These are phyloP conservation scores for Orthosia gothica DNA, from an alignment of 2,888 invertebrate species.

Conservation along the genomic window DNA sequence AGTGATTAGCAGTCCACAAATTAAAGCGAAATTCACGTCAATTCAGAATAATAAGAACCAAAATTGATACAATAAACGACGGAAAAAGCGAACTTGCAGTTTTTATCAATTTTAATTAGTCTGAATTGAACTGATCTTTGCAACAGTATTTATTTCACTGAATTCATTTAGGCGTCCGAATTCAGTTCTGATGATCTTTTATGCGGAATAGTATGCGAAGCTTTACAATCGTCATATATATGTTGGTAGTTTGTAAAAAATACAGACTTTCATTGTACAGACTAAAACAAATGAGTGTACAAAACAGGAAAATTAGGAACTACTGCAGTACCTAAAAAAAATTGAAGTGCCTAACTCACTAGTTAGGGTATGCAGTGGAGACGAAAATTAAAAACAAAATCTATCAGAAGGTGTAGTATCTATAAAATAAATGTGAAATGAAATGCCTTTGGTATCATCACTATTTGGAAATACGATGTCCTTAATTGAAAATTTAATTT, in stretches of 20 bases:
- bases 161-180: slow-evolving; percentile 19
- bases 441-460: too few species aligned
- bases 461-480: too few species aligned
- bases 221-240: slow-evolving; percentile 3
- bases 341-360: too few species aligned
- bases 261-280: too few species aligned
- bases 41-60: slow-evolving; percentile 43
- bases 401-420: too few species aligned
- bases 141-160: slow-evolving; percentile 34
- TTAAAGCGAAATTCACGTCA: slow-evolving; percentile 28
- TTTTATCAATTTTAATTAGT: slow-evolving; percentile 51
- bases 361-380: too few species aligned
- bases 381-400: too few species aligned
- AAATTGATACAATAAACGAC: slow-evolving; percentile 36
- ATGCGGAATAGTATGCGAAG: background rate
- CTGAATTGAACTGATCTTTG: slow-evolving; percentile 36
- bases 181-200: slow-evolving; percentile 24
- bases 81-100: slow-evolving; percentile 34
- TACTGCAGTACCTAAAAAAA: too few species aligned
- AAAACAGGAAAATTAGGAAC: too few species aligned
- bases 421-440: too few species aligned
- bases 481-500: background rate
- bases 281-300: too few species aligned
- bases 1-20: slow-evolving; percentile 32
- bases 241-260: background rate